These are phyloP conservation scores for Syngnathus floridae DNA, from an alignment of 2,113 vertebrate species.

Conservation along the genomic window DNA sequence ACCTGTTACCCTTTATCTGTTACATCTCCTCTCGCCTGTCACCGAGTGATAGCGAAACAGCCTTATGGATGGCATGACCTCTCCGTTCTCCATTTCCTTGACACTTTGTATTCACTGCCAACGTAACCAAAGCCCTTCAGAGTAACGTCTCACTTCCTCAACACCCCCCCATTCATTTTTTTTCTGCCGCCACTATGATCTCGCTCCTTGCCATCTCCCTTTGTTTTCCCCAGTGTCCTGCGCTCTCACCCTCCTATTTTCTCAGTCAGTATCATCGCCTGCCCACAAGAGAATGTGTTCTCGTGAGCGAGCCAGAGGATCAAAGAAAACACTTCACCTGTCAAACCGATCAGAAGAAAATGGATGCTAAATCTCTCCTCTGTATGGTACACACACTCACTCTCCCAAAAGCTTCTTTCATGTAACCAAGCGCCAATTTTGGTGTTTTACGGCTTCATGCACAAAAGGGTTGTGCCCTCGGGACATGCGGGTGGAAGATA, in stretches of 20 bases:
- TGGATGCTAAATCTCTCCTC: conserved; percentile 29
- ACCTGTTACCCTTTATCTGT: conserved; percentile 34
- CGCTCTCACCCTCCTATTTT: conserved; percentile 15
- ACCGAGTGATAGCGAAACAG: conserved; percentile 43
- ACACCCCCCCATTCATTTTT: conserved; percentile 25
- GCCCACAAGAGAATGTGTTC: conserved; percentile 24
- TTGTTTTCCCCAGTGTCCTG: conserved; percentile 23
- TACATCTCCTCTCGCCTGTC: conserved; percentile 53
- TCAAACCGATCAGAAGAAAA: conserved; percentile 37
- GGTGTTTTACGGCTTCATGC: conserved; percentile 15
- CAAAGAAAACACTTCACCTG: conserved; percentile 42
- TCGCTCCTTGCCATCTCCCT: conserved; percentile 9
- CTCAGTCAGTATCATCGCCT: conserved; percentile 33
- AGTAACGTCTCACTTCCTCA: conserved; percentile 43
- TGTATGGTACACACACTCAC: background rate
- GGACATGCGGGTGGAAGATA: conserved; percentile 3
- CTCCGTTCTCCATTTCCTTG: conserved; percentile 30
- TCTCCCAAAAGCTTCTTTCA: conserved; percentile 2
- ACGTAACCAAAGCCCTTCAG: conserved; percentile 56
- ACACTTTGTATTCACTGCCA: conserved; percentile 62
- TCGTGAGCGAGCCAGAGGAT: conserved; percentile 37
- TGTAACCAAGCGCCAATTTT: background rate
- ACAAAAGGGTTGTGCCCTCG: background rate
- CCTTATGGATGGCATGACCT: conserved; percentile 34
- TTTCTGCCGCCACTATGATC: conserved; percentile 43